A percentile compares a stretch with the other conserved stretches of the same genome.
Conservation (phyloP, 2,113 vertebrate genomes). For the Oncorhynchus nerka region DNA sequence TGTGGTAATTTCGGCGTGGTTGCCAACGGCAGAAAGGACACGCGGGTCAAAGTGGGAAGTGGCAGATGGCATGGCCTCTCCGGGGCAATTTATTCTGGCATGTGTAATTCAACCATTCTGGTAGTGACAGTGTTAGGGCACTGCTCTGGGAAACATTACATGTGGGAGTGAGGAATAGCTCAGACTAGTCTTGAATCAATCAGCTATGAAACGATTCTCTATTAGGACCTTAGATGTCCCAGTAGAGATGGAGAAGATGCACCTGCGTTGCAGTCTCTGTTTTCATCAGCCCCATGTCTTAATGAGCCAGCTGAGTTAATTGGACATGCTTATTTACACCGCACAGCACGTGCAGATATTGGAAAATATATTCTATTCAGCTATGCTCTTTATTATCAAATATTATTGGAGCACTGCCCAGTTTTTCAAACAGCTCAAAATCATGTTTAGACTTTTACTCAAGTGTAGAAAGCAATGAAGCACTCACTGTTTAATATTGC, state of each 20-base stretch:
- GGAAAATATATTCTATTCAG: slow-evolving; percentile 31
- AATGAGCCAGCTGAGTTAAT: neutral
- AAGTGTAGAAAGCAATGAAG: neutral
- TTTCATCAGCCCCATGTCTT: neutral
- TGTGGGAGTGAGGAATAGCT: neutral
- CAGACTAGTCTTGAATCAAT: neutral
- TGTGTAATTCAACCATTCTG: slow-evolving; percentile 12
- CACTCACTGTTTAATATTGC: neutral
- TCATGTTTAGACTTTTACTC: too few relatives aligned
- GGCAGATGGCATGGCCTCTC: slow-evolving; percentile 54
- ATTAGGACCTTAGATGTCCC: neutral
- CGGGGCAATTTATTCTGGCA: slow-evolving; percentile 17
- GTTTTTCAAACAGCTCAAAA: neutral
- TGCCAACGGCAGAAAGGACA: slow-evolving; percentile 34
- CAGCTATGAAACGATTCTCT: neutral
- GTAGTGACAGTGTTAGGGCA: slow-evolving; percentile 23
- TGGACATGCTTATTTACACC: slow-evolving; percentile 28
- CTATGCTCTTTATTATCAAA: slow-evolving; percentile 36
- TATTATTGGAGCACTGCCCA: slow-evolving; percentile 44
- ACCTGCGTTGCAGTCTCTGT: neutral
- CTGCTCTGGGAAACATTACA: neutral
- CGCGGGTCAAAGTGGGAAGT: slow-evolving; percentile 32
- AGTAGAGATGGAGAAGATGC: neutral
- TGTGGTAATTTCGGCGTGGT: slow-evolving; percentile 19
- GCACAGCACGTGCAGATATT: slow-evolving; percentile 1